Base-by-base conservation (phyloP, 2,888 invertebrate species). In the Hesperia comma region DNA sequence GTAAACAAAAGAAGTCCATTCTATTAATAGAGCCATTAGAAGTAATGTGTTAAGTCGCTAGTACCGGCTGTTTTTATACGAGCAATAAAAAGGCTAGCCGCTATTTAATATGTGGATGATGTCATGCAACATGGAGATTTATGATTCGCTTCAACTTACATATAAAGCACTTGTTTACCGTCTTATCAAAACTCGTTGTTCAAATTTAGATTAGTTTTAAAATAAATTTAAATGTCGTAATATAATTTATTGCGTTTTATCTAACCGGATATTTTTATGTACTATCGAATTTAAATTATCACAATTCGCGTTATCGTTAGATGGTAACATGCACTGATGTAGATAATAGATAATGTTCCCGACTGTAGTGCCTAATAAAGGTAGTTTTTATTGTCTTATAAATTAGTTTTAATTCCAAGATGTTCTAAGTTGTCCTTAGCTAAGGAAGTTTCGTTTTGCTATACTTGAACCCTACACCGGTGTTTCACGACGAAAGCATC, bases 161-260 rank as follows among this genome's bases (percentile, higher is more conserved):
- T 32, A 41, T 60, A 17, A 17, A 58, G 21, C 41, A 32, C 58
- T 43, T 60, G 32, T 43, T 58, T 58, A 58, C 26, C 17, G 26
- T 17, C 63, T 26, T 72, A 67, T 69, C 67, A 63, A 76, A 82
- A 87, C 81, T 77, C 70, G 84, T 83, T 82, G 75, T 74, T n/a
- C 26, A 32, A 15, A 61, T 53, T 51, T 58, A 17, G 58, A 32
- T 71, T 70, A 12, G 41, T 49, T n/a, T 53, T n/a, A 26, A 26
- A n/a, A 12, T 21, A 14, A 21, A 51, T 21, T 6, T 26, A 53
- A 2, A 2, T n/a, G 26, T 26, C n/a, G 8, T 53, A 17, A 26
- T 26, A 26, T 26, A 26, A n/a, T 46, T 53, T 40, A 15, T 26
- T 46, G 40, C 40, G 40, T 58, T 15, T 64, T 71, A 32, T 66